These are phyloP conservation scores for Myanophis thanlyinensis DNA, from an alignment of 2,113 vertebrate genomes.

Conservation along the genomic window DNA sequence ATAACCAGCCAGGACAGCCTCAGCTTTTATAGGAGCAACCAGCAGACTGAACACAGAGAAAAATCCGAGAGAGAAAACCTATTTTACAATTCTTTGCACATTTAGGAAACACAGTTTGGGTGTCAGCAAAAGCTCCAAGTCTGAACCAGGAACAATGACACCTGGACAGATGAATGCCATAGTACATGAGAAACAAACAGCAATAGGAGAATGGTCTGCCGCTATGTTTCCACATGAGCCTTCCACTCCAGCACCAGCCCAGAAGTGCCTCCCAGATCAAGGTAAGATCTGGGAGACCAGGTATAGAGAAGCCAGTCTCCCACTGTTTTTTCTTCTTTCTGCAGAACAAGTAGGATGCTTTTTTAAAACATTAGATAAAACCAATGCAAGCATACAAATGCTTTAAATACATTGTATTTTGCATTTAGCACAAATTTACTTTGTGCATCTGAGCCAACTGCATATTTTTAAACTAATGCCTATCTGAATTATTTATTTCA, in stretches of 20 bases:
- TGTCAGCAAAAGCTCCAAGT: background rate
- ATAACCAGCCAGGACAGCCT: constrained; percentile 23
- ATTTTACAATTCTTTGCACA: background rate
- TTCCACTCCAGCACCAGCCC: background rate
- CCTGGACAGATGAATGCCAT: constrained; percentile 5
- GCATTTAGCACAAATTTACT: background rate
- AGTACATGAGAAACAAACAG: background rate
- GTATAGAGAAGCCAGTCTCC: constrained; percentile 5
- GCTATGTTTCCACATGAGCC: background rate
- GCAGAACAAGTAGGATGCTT: background rate
- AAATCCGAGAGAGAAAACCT: constrained; percentile 21
- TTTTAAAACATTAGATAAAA: background rate
- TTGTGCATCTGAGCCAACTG: background rate
- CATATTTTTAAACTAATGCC: background rate
- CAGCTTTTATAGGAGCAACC: background rate
- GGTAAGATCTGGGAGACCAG: background rate
- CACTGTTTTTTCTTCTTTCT: background rate
- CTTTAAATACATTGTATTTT: background rate
- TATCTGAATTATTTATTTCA: background rate
- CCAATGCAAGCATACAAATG: background rate
- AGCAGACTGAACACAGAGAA: constrained; percentile 26
- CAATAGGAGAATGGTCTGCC: background rate
- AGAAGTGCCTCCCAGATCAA: constrained; percentile 6
- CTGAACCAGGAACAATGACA: background rate
- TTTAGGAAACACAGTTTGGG: background rate